Percentiles rank a stretch among this genome's conserved stretches.
Conservation (phyloP, 2,113 vertebrate species). For the Bos javanicus region DNA sequence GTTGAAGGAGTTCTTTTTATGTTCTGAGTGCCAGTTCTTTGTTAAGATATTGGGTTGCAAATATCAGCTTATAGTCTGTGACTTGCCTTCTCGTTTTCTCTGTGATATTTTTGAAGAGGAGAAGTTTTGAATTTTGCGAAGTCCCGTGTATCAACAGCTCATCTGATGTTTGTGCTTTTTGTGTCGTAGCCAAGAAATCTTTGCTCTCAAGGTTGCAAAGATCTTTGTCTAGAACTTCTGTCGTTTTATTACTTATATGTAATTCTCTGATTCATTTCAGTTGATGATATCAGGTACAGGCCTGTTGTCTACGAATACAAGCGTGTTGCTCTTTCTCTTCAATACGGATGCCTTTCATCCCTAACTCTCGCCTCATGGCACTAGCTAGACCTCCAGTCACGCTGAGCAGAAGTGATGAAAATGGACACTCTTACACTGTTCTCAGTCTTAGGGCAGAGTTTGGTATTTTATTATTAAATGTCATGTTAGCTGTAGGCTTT, state of each 20-base stretch:
- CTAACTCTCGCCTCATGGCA: neutral
- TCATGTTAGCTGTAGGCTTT: neutral
- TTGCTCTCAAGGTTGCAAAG: neutral
- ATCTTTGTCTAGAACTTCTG: neutral
- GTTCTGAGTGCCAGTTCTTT: neutral
- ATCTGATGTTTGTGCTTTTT: too few species aligned
- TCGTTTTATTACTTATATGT: fast-evolving
- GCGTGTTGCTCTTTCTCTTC: neutral
- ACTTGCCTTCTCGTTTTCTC: neutral
- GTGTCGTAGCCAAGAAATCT: neutral
- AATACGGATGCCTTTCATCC: too few species aligned
- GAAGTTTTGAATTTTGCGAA: neutral
- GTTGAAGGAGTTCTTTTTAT: neutral
- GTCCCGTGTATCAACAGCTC: neutral
- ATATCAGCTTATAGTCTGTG: neutral
- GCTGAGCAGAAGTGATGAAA: neutral
- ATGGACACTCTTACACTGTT: too few species aligned
- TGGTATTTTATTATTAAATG: neutral
- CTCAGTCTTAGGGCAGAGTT: neutral
- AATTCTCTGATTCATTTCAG: neutral
- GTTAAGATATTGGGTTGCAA: neutral
- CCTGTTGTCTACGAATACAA: neutral
- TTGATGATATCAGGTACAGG: neutral
- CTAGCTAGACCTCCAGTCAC: neutral
- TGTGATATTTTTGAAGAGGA: neutral